These are phyloP conservation scores for Caenorhabditis afra DNA, from an alignment of 2,888 invertebrate genomes.

Conservation along the genomic window DNA sequence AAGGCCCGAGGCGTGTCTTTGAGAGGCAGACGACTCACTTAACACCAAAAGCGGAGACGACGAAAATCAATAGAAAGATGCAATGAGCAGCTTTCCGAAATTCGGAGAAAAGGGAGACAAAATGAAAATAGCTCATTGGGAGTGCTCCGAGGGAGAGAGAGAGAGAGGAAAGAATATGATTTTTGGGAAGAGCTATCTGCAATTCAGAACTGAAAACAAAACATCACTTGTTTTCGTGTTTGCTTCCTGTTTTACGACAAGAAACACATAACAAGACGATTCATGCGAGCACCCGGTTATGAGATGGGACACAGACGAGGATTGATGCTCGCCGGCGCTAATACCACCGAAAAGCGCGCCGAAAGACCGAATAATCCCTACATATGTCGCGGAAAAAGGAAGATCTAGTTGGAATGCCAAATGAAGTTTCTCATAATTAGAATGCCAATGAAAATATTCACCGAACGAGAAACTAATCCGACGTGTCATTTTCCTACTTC, in stretches of 20 bases:
- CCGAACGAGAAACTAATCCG: too few relatives aligned
- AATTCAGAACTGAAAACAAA: background rate
- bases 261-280: slow-evolving; percentile 5
- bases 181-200: too few relatives aligned
- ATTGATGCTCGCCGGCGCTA: slow-evolving; percentile 31
- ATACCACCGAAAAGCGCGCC: background rate
- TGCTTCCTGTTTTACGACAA: slow-evolving; percentile 9
- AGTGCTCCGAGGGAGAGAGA: background rate
- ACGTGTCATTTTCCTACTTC: too few relatives aligned
- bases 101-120: slow-evolving; percentile 13
- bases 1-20: slow-evolving; percentile 33
- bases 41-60: slow-evolving; percentile 48
- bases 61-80: slow-evolving; percentile 53
- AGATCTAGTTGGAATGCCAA: background rate
- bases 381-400: background rate
- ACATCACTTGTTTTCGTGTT: slow-evolving; percentile 17
- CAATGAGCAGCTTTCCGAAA: slow-evolving; percentile 33
- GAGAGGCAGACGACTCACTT: slow-evolving; percentile 53
- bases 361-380: slow-evolving; percentile 20
- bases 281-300: slow-evolving; percentile 12
- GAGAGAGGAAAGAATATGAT: slow-evolving; percentile 8
- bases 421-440: background rate
- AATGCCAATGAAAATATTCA: too few relatives aligned
- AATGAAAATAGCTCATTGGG: too few relatives aligned
- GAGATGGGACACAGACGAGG: slow-evolving; percentile 29